Conservation (phyloP, 2,888 invertebrate species). For the Perdita meconis region DNA sequence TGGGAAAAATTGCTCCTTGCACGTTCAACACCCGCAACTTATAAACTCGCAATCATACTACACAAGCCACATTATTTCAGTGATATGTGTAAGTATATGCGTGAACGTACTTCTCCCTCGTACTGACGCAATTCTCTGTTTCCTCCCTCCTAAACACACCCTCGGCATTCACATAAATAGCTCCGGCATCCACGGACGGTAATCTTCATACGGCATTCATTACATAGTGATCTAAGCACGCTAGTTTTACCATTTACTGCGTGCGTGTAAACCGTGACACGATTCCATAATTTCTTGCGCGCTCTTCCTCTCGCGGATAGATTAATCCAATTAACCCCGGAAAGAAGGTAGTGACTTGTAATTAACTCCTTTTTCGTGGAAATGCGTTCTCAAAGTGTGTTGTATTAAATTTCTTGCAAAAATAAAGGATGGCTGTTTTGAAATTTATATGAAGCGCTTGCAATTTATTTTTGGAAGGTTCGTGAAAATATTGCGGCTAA, state of each 20-base stretch:
- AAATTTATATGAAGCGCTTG: no score
- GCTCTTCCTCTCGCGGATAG: background rate
- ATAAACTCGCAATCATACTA: slow-evolving; percentile 56
- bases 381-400: background rate
- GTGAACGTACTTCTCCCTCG: slow-evolving; percentile 52
- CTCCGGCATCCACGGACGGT: slow-evolving; percentile 44
- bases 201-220: slow-evolving; percentile 63
- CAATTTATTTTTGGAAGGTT: no score
- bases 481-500: no score
- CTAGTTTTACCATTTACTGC: slow-evolving; percentile 20
- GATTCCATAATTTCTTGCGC: background rate
- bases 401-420: background rate
- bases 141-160: slow-evolving; percentile 59
- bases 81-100: slow-evolving; percentile 42
- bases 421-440: no score
- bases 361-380: background rate
- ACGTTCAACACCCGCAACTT: slow-evolving; percentile 67
- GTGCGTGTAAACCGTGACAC: slow-evolving; percentile 14
- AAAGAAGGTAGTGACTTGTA: background rate
- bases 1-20: slow-evolving; percentile 64
- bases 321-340: background rate
- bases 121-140: slow-evolving; percentile 53
- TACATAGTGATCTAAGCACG: slow-evolving; percentile 47
- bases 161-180: slow-evolving; percentile 61
- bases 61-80: slow-evolving; percentile 66